These are phyloP conservation scores for Pygathrix nemaeus DNA, from an alignment of 2,113 vertebrate genomes.

Conservation along the genomic window DNA sequence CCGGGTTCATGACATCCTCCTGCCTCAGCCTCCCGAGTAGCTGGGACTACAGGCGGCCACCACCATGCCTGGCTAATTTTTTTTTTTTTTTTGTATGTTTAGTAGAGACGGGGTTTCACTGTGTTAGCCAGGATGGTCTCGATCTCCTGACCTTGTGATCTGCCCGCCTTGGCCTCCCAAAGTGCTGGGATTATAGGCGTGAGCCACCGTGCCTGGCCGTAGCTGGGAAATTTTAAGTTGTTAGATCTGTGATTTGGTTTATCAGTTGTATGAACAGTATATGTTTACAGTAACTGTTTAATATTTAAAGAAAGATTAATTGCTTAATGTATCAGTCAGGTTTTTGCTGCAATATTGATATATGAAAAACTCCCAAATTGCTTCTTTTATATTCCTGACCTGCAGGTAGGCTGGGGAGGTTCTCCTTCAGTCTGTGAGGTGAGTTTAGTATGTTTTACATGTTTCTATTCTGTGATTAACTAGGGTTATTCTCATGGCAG, in stretches of 20 bases:
- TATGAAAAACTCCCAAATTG: background rate
- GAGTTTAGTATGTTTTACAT: background rate
- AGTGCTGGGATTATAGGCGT: no score
- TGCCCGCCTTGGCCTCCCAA: no score
- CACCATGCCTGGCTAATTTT: no score
- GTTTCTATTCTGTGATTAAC: background rate
- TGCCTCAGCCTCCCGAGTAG: no score
- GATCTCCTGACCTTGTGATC: no score
- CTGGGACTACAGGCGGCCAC: no score
- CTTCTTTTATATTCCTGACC: background rate
- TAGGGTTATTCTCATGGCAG: background rate
- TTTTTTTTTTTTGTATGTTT: no score
- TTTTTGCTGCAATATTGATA: background rate
- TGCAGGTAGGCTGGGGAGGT: background rate
- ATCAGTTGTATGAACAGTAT: background rate
- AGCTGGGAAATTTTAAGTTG: background rate
- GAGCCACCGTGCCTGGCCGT: no score
- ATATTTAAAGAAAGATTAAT: background rate
- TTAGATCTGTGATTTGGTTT: slow-evolving; percentile 11
- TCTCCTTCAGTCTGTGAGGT: background rate
- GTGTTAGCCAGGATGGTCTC: no score
- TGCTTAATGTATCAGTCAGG: background rate
- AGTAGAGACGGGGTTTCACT: no score
- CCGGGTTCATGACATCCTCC: no score
- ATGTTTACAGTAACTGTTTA: background rate